A percentile compares a stretch with the other conserved stretches of the same genome.
phyloP scores from a whole-genome alignment of 2,888 invertebrate genomes.

The Drosophila kuntzei region DNA sequence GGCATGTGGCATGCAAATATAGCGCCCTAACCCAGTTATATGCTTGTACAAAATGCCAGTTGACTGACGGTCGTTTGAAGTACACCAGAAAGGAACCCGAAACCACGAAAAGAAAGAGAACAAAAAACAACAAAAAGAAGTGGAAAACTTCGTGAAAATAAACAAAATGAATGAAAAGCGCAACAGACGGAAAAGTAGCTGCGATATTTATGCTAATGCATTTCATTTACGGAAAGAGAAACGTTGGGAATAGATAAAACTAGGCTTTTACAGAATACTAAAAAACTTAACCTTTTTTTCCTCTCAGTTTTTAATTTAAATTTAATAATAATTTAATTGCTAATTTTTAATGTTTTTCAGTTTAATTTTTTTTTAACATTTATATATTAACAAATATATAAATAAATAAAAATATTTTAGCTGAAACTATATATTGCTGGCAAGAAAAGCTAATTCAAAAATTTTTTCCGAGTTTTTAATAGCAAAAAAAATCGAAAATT shows the following conservation, averaged over 20 bases:
- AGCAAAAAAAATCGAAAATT: no score
- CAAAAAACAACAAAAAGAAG: slow-evolving; percentile 1
- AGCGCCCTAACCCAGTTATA: slow-evolving; percentile 65
- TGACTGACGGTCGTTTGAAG: slow-evolving; percentile 41
- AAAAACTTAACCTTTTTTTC: no score
- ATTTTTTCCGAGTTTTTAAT: no score
- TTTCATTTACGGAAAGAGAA: neutral
- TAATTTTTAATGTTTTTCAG: no score
- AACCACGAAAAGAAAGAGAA: slow-evolving; percentile 20
- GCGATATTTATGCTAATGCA: slow-evolving; percentile 1
- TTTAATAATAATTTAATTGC: no score
- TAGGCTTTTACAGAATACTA: neutral
- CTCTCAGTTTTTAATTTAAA: no score
- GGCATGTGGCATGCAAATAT: slow-evolving; percentile 20
- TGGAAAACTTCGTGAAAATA: slow-evolving; percentile 1
- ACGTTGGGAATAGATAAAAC: neutral
- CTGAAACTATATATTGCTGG: no score
- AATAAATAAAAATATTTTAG: no score
- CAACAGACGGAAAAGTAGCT: neutral
- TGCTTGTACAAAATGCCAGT: slow-evolving; percentile 25
- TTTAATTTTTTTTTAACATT: no score
- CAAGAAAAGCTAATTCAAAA: no score
- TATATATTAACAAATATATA: no score
- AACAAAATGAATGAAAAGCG: neutral
- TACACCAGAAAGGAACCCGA: slow-evolving; percentile 32